Base-by-base conservation (phyloP, 2,113 vertebrate species). In the Oreotrochilus melanogaster region DNA sequence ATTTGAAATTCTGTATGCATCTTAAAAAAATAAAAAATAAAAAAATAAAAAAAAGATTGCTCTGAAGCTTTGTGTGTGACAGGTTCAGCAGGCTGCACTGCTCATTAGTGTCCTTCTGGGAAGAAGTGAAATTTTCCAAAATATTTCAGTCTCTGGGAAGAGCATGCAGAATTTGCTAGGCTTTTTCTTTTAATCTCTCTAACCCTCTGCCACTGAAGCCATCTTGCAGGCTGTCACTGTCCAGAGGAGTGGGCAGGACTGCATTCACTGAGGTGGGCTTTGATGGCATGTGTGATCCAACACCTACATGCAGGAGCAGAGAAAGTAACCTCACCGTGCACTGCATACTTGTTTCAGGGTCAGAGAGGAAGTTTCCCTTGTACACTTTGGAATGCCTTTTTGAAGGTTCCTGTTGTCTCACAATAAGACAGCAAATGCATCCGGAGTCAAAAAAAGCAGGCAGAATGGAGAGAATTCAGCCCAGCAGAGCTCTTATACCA, bases 261-360 rank as follows among this genome's bases (percentile, higher is more conserved):
- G 15, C 15, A 6, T 35, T 31, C 2, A 1, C 60, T 45, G 42
- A 30, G 12, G 7, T 61, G 48, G 10, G 9, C 2, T 58, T 43
- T 30, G 54, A 3, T 39, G 11, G 9, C 10, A 50, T 0, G 1
- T 37, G 17, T 42, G 14, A 7, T 80, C 43, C 18, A 64, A 14
- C 5, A 43, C 8, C 28, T 3, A 9, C 3, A 10, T 0, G 4
- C n/a, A 72, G n/a, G 53, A 43, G 23, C 23, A 31, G 14, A 54
- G 12, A 30, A 39, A 39, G 12, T n/a, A 58, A 50, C 21, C 14
- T 56, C 31, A 47, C 33, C 0, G 0, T 3, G 7, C 19, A 72
- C 8, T 0, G 0, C 21, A 24, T 9, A 21, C 10, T 0, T 0
- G 10, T 75, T 67, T 69, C 4, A 10, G 23, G n/a, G 12, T 62